phyloP scores from a whole-genome alignment of 2,113 vertebrate species.

The Lophura nycthemera region DNA sequence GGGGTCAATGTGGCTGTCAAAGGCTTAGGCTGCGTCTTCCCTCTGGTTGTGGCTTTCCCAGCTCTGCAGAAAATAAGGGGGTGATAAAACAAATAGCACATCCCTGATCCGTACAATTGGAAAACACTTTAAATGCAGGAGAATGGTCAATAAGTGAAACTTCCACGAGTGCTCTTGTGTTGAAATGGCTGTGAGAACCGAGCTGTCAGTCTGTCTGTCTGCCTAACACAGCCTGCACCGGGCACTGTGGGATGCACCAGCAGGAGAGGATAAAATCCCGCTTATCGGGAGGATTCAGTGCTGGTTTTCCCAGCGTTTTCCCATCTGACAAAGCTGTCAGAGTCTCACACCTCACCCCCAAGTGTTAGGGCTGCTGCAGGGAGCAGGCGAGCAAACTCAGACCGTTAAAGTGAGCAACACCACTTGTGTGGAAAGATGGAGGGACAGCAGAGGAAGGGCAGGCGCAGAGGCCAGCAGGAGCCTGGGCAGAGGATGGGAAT shows the following conservation, averaged over 20 bases:
- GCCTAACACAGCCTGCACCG: not conserved
- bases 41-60: not conserved
- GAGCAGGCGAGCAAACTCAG: not conserved
- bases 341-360: constrained; percentile 2
- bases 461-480: rapidly evolving
- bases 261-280: not conserved
- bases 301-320: constrained; percentile 16
- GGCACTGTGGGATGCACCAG: not conserved
- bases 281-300: not conserved
- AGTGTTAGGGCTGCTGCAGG: not conserved
- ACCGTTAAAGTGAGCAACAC: not conserved
- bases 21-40: not conserved
- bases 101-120: not conserved
- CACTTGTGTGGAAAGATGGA: rapidly evolving
- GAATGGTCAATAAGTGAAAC: not conserved
- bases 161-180: not conserved
- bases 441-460: not conserved
- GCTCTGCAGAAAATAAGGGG: not conserved
- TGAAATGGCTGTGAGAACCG: not conserved
- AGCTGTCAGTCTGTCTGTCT: not conserved
- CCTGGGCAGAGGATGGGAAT: not conserved
- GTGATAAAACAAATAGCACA: not conserved
- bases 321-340: constrained; percentile 36
- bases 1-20: not conserved
- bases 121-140: not conserved